A percentile compares a stretch with the other conserved stretches of the same genome.
These are phyloP conservation scores for Heliconius cydno DNA, from an alignment of 2,888 invertebrate genomes.

Conservation along the genomic window DNA sequence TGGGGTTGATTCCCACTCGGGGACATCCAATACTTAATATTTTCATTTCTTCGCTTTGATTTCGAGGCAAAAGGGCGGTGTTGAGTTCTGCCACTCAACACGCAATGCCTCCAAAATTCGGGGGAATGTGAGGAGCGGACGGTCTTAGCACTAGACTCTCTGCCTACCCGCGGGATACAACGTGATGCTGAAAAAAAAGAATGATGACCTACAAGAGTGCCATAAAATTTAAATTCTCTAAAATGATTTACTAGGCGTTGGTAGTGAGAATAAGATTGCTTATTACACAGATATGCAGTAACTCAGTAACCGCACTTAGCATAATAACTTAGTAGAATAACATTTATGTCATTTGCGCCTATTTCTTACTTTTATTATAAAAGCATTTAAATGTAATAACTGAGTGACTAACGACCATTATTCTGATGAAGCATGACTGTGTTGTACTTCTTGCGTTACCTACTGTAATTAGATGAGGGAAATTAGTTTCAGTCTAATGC, in stretches of 20 bases:
- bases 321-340: slow-evolving; percentile 25
- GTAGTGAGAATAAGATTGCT: slow-evolving; percentile 28
- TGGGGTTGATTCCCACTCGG: no score
- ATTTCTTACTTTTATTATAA: slow-evolving; percentile 39
- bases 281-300: slow-evolving; percentile 35
- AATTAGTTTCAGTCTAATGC: slow-evolving; percentile 10
- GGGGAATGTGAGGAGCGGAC: no score
- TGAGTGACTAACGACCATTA: slow-evolving; percentile 37
- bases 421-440: slow-evolving; percentile 34
- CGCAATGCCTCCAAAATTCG: no score
- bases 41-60: no score
- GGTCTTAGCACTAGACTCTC: no score
- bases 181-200: no score
- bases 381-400: slow-evolving; percentile 39
- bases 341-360: slow-evolving; percentile 37
- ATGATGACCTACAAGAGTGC: not conserved
- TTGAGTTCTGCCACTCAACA: no score
- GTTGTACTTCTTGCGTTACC: slow-evolving; percentile 12
- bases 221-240: slow-evolving; percentile 23
- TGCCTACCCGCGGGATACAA: no score
- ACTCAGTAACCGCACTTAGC: slow-evolving; percentile 31
- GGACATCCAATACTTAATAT: no score
- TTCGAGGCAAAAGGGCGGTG: no score
- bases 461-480: not conserved
- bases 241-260: slow-evolving; percentile 12